Base-by-base conservation (phyloP, 2,888 invertebrate species). In the Augochlorella aurata region DNA sequence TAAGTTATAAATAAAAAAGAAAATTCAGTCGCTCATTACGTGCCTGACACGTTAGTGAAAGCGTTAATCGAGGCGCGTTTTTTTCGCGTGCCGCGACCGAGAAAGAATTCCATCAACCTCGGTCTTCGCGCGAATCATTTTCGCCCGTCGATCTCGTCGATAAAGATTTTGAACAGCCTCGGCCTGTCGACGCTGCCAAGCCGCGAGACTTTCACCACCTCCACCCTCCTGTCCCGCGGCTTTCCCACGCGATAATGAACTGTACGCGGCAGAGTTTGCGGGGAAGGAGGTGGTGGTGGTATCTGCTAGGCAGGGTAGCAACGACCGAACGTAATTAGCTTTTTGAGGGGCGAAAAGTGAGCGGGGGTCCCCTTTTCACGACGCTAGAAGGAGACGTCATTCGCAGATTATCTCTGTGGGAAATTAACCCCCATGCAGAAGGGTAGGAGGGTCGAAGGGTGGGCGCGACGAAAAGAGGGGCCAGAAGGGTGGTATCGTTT, bases 321-420 rank as follows among this genome's bases (percentile, higher is more conserved):
- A 83, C 81, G 82, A 79, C 75, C 77, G 85, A 84, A 81, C 74
- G 81, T 89, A 89, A 89, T 89, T 88, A 89, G 82, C 80, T 88
- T 86, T 89, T 89, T 85, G 84, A 89, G 81, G 65, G 71, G 50
- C 83, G 81, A 78, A 76, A 83, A 77, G 71, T 73, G 65, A 70
- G 63, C 29, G 50, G n/a, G 54, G 12, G 44, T 65, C 38, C 73
- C 49, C 77, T 44, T 78, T 83, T 61, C 81, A 74, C 21, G 49
- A 49, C 7, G 58, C 74, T 69, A 79, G 78, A 79, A 72, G 81
- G 67, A 80, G 77, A 88, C 75, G 87, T 86, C 86, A 81, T 81
- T 84, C 70, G 87, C 85, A 87, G 87, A 88, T 90, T 85, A 88
- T 88, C 85, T 80, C 76, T 61, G 77, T 74, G 84, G 82, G 88